phyloP scores from a whole-genome alignment of 1,140 invertebrate species.

The Lasaia peninsularis region DNA sequence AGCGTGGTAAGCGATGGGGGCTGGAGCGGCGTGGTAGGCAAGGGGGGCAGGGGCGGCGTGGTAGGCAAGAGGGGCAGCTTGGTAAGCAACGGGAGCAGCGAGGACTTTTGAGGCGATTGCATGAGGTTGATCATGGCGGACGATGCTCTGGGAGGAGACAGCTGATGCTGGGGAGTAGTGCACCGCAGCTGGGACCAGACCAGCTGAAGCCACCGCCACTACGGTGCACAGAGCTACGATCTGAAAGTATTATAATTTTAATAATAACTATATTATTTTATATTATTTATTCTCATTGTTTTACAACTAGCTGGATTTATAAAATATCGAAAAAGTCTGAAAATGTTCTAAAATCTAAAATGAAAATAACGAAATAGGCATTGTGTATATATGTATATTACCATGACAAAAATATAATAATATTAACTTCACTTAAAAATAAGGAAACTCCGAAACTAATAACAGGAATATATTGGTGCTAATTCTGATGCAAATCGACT shows the following conservation, averaged over 20 bases:
- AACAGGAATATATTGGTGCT: too few relatives aligned
- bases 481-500: too few relatives aligned
- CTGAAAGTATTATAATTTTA: constrained; percentile 28
- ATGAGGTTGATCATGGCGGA: constrained; percentile 30
- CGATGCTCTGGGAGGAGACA: constrained; percentile 40
- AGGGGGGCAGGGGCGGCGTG: constrained; percentile 28
- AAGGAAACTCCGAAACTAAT: too few relatives aligned
- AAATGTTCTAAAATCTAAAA: too few relatives aligned
- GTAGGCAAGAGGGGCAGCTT: constrained; percentile 23
- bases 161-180: constrained; percentile 34
- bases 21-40: constrained; percentile 20
- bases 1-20: background rate
- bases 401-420: too few relatives aligned
- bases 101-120: constrained; percentile 11
- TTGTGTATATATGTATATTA: too few relatives aligned
- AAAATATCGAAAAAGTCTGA: too few relatives aligned
- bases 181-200: constrained; percentile 33
- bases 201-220: constrained; percentile 42
- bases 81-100: constrained; percentile 21
- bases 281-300: background rate
- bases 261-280: background rate
- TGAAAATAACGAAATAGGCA: too few relatives aligned
- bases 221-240: constrained; percentile 39
- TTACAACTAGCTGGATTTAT: too few relatives aligned
- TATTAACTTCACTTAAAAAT: too few relatives aligned